These are phyloP conservation scores for Chironomus striatipennis DNA, from an alignment of 1,140 invertebrate genomes.

Conservation along the genomic window DNA sequence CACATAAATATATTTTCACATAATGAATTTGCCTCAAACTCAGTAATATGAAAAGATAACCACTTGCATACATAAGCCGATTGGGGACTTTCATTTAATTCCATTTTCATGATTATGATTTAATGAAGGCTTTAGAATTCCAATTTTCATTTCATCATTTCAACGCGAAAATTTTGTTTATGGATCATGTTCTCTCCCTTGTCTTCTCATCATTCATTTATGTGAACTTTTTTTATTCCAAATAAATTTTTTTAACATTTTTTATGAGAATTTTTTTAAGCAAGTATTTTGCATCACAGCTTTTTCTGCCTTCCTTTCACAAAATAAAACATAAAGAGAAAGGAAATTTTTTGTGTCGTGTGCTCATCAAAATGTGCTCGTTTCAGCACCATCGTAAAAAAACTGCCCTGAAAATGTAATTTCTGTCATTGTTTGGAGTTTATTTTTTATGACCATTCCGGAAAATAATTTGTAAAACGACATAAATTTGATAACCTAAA, in stretches of 20 bases:
- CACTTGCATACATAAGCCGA: too few species aligned
- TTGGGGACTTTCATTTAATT: background rate
- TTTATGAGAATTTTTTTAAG: background rate
- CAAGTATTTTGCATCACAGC: background rate
- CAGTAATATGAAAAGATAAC: too few species aligned
- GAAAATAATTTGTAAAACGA: slow-evolving; percentile 2
- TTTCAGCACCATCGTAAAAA: background rate
- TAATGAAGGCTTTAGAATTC: slow-evolving; percentile 13
- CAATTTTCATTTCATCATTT: background rate
- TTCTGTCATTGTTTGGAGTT: slow-evolving; percentile 2
- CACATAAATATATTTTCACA: too few species aligned
- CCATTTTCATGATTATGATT: slow-evolving; percentile 3
- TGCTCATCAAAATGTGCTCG: background rate
- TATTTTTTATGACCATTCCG: background rate
- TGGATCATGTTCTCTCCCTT: background rate
- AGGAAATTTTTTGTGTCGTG: background rate
- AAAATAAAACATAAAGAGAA: background rate
- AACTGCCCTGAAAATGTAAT: slow-evolving; percentile 13
- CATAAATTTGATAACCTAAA: slow-evolving; percentile 14
- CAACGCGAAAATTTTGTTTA: background rate
- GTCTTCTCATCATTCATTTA: background rate
- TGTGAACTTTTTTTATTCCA: background rate
- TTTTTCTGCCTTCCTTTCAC: background rate
- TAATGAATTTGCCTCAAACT: too few species aligned
- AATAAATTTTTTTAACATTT: background rate